Conservation (phyloP, 1,140 invertebrate genomes). For the Psix sp. region DNA sequence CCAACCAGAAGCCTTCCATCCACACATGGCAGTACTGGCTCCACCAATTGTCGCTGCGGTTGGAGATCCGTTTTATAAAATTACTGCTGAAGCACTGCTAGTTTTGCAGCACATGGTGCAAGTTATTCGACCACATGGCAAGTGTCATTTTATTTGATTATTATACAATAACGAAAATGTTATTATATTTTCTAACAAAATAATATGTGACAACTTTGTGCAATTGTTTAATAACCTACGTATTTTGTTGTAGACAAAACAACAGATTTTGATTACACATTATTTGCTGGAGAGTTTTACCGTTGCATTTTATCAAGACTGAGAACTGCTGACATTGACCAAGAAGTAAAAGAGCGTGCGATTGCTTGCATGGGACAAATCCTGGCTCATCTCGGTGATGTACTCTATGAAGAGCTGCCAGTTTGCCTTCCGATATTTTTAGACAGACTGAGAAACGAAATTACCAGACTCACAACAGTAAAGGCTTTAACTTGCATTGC, state of each 20-base stretch:
- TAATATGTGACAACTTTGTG: not conserved
- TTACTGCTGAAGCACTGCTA: slow-evolving; percentile 94
- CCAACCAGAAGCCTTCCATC: slow-evolving; percentile 82
- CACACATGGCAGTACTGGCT: slow-evolving; percentile 89
- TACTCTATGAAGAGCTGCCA: slow-evolving; percentile 83
- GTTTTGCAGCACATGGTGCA: slow-evolving; percentile 96
- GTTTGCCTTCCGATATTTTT: slow-evolving; percentile 95
- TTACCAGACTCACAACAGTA: slow-evolving; percentile 96
- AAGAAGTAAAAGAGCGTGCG: slow-evolving; percentile 98
- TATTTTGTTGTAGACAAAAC: slow-evolving; percentile 72
- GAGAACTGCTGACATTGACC: slow-evolving; percentile 97
- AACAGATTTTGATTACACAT: slow-evolving; percentile 85
- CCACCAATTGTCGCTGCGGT: slow-evolving; percentile 93
- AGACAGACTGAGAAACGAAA: slow-evolving; percentile 96
- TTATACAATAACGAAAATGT: too few relatives aligned
- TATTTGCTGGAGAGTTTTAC: slow-evolving; percentile 90
- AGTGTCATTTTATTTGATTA: slow-evolving; percentile 58
- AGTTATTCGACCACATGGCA: slow-evolving; percentile 92
- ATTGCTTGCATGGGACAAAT: slow-evolving; percentile 98
- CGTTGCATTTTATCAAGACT: slow-evolving; percentile 89
- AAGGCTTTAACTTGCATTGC: slow-evolving; percentile 97
- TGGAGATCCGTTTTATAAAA: slow-evolving; percentile 98
- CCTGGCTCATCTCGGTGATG: slow-evolving; percentile 93
- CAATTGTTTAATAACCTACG: not conserved
- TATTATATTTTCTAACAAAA: not conserved